These are phyloP conservation scores for Polymixis lichenea DNA, from an alignment of 2,888 invertebrate species.

Conservation along the genomic window DNA sequence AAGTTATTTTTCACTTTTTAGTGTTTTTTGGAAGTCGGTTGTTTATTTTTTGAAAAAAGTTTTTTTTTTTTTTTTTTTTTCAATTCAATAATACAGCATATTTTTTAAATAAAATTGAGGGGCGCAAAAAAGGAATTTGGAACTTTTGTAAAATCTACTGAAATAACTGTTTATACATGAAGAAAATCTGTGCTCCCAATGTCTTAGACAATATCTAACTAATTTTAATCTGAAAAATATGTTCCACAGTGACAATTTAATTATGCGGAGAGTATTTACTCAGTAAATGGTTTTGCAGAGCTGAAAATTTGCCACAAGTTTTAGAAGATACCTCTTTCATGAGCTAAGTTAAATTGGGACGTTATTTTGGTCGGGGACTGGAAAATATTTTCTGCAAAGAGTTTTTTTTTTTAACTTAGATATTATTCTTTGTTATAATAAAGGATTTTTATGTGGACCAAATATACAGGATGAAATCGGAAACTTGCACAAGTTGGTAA, in stretches of 20 bases:
- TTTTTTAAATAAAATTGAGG: background rate
- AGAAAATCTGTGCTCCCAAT: background rate
- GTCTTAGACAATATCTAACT: conserved; percentile 6
- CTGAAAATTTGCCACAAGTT: conserved; percentile 30
- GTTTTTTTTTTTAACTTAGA: conserved; percentile 18
- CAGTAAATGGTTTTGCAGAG: conserved; percentile 12
- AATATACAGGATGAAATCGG: background rate
- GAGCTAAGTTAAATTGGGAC: conserved; percentile 45
- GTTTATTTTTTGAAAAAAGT: too few species aligned
- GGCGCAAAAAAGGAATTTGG: background rate
- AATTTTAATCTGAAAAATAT: conserved; percentile 18
- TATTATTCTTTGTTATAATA: conserved; percentile 26
- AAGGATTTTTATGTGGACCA: conserved; percentile 2
- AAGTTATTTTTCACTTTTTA: too few species aligned
- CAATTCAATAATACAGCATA: background rate
- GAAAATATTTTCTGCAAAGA: conserved; percentile 25
- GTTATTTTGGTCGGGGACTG: conserved; percentile 23
- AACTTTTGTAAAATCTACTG: background rate
- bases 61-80: too few species aligned
- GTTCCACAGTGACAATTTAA: conserved; percentile 33
- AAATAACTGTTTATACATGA: background rate
- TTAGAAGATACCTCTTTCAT: conserved; percentile 32
- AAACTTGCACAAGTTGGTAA: too few species aligned
- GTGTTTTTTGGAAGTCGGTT: too few species aligned
- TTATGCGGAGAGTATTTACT: conserved; percentile 18